Conservation (phyloP, 1,140 invertebrate species). For the Aphaenogaster rudis region DNA sequence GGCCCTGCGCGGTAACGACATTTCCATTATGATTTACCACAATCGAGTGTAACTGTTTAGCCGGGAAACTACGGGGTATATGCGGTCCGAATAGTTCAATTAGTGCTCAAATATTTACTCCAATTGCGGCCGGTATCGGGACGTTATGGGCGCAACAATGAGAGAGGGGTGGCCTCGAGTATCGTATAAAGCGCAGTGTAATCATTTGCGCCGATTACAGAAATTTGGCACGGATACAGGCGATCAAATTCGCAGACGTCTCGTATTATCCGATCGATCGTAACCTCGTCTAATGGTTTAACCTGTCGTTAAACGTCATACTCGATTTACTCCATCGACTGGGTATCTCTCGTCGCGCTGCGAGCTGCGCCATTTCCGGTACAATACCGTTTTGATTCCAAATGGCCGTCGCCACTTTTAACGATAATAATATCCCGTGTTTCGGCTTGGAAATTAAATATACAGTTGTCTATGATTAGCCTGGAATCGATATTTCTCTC, state of each 20-base stretch:
- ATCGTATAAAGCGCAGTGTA: slow-evolving; percentile 61
- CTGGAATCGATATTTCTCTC: neutral
- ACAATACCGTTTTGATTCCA: neutral
- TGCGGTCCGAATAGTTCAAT: slow-evolving; percentile 74
- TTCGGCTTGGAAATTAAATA: slow-evolving; percentile 19
- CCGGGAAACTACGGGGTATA: slow-evolving; percentile 59
- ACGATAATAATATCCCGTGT: neutral
- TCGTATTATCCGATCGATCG: slow-evolving; percentile 73
- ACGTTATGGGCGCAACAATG: slow-evolving; percentile 60
- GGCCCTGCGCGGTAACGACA: slow-evolving; percentile 57
- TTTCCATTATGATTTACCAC: slow-evolving; percentile 76
- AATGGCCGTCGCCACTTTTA: neutral
- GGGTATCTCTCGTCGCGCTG: neutral
- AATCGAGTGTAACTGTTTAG: slow-evolving; percentile 76
- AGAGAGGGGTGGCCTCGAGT: slow-evolving; percentile 17
- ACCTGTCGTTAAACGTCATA: slow-evolving; percentile 64
- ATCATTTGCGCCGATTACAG: slow-evolving; percentile 76
- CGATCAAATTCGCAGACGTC: slow-evolving; percentile 76
- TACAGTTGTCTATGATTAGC: neutral
- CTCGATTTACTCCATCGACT: slow-evolving; percentile 27
- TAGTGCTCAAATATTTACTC: slow-evolving; percentile 78
- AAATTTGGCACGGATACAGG: slow-evolving; percentile 74
- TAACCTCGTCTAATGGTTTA: slow-evolving; percentile 71
- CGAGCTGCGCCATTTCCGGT: neutral
- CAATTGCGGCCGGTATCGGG: slow-evolving; percentile 71